Base-by-base conservation (phyloP, 1,140 invertebrate genomes). In the Zaprionus vittiger region DNA sequence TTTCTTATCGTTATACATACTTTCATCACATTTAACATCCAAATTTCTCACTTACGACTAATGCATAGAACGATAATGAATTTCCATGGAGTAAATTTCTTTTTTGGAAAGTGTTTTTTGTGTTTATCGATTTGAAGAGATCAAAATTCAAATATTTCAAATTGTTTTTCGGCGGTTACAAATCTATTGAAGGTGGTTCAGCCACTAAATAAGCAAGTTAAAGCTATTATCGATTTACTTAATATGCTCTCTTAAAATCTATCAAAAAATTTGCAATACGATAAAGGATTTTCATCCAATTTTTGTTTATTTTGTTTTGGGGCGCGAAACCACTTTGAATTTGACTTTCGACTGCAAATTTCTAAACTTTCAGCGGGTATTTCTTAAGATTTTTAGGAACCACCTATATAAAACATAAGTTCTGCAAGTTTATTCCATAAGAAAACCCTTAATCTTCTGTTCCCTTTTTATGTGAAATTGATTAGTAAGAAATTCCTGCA, bases 21-120 rank as follows among this genome's bases (percentile, higher is more conserved):
- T 66, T 72, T 66, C 20, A 72, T 67, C 63, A 73, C 70, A 73
- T 55, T 61, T 49, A 70, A 69, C 59, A 74, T 57, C 24, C 31
- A 69, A 62, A 68, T 74, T 69, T 38, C 28, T 72, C 14, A 0
- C 54, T 72, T 65, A 72, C 12, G 26, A 55, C 65, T 74, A 62
- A 69, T 69, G 57, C 56, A 69, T 74, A 63, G 22, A 38, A 56
- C 62, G 57, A 38, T 47, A 31, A 38, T 28, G 26, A 28, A 17
- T 62, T 15, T 20, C 37, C 11, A 41, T 55, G 24, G 17, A 47
- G 52, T 55, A 37, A 44, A 44, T 41, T 4, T 44, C 4, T 47
- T 44, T 26, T 26, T 56, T 34, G 31, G 31, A 34, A 34, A 34
- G 31, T 34, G 15, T 5, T 2, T 49, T 4, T 49, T 20, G 11